A percentile compares a stretch with the other conserved stretches of the same genome.
These are phyloP conservation scores for Stomatorhinus ivindoensis DNA, from an alignment of 2,113 vertebrate species.

Conservation along the genomic window DNA sequence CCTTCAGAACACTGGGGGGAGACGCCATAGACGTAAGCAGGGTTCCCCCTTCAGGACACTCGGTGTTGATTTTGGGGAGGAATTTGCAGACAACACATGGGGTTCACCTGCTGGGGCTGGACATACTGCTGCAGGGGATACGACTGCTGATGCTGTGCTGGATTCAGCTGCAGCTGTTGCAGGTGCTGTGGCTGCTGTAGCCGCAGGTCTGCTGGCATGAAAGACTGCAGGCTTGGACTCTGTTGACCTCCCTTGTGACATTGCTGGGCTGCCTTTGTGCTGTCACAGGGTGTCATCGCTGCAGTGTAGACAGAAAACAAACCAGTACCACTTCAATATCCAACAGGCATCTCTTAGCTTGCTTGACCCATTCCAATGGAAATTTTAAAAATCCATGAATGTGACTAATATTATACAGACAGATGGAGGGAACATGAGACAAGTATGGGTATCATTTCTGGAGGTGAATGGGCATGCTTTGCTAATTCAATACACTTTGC, in stretches of 20 bases:
- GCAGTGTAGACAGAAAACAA: not conserved
- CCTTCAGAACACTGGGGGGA: not conserved
- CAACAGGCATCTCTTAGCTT: not conserved
- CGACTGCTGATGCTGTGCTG: slow-evolving; percentile 40
- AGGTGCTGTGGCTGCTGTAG: slow-evolving; percentile 52
- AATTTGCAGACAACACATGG: not conserved
- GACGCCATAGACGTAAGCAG: not conserved
- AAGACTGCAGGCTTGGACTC: slow-evolving; percentile 29
- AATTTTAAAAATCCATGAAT: not conserved
- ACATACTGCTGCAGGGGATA: slow-evolving; percentile 48
- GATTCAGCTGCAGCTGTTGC: slow-evolving; percentile 50
- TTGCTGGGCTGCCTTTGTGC: not conserved
- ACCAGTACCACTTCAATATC: not conserved
- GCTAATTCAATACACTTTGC: not conserved
- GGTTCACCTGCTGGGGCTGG: slow-evolving; percentile 24
- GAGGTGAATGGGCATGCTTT: not conserved
- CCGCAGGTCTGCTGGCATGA: slow-evolving; percentile 52
- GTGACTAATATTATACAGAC: not conserved
- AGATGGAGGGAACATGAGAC: not conserved
- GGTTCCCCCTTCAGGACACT: not conserved
- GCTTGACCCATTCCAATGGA: not conserved
- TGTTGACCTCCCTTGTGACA: slow-evolving; percentile 32
- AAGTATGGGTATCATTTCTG: not conserved
- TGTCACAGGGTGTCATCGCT: not conserved
- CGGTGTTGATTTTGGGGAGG: not conserved